These are phyloP conservation scores for Phyllostomus discolor DNA, from an alignment of 2,113 vertebrate genomes.

Conservation along the genomic window DNA sequence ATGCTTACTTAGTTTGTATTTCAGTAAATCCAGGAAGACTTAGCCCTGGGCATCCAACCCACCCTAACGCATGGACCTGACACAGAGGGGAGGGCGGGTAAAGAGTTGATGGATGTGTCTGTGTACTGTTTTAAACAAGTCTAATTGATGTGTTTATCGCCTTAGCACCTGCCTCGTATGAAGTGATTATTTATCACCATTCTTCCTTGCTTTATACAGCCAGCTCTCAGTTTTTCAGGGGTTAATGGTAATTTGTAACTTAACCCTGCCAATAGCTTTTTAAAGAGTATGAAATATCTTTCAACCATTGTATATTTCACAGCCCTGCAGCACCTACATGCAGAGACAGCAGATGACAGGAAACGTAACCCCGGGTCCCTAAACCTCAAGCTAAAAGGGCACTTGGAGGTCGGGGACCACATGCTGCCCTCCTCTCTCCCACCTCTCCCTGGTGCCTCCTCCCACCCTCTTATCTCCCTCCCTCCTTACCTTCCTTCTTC, in stretches of 20 bases:
- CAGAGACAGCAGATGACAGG: not conserved
- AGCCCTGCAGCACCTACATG: not conserved
- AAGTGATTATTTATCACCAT: conserved; percentile 54
- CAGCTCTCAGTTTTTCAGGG: conserved; percentile 25
- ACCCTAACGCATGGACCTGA: not conserved
- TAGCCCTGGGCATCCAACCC: not conserved
- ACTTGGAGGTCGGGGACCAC: no score
- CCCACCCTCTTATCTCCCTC: not conserved
- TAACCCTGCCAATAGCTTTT: not conserved
- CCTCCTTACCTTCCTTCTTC: not conserved
- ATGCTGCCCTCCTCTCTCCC: not conserved
- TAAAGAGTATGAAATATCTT: not conserved
- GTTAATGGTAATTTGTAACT: not conserved
- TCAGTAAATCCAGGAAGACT: not conserved
- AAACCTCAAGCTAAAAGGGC: not conserved
- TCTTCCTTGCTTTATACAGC: not conserved
- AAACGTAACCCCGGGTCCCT: not conserved
- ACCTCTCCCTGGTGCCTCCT: not conserved
- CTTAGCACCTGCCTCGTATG: conserved; percentile 46
- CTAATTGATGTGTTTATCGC: conserved; percentile 59
- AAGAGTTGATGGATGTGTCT: conserved; percentile 22
- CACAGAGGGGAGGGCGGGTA: no score
- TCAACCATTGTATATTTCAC: not conserved
- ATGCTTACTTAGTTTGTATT: conserved; percentile 5
- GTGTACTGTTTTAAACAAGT: conserved; percentile 33